Evolutionary conservation across 1,140 invertebrate genomes (phyloP).

Genomic region (Asbolus verrucosus): DNA sequence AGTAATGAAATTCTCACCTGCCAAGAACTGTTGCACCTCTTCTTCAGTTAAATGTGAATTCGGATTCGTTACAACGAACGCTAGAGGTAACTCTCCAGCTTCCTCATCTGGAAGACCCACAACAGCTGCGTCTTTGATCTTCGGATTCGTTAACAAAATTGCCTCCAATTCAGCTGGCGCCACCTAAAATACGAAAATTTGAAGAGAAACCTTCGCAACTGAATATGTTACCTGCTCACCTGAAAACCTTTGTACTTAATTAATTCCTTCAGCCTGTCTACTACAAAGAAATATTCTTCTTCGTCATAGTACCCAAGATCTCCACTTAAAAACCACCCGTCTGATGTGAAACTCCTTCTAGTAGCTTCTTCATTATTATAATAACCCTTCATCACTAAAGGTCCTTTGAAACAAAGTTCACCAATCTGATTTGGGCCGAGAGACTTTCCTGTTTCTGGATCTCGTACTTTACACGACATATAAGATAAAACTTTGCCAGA

Average conservation of each 20-base stretch:
- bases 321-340: slow-evolving; percentile 82
- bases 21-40: slow-evolving; percentile 66
- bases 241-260: slow-evolving; percentile 86
- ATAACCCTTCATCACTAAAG: slow-evolving; percentile 74
- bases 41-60: slow-evolving; percentile 63
- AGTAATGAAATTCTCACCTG: slow-evolving; percentile 56
- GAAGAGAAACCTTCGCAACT: too few species aligned
- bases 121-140: slow-evolving; percentile 78
- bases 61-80: slow-evolving; percentile 70
- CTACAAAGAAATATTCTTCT: slow-evolving; percentile 76
- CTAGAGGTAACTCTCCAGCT: slow-evolving; percentile 75
- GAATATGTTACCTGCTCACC: slow-evolving; percentile 57
- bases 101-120: slow-evolving; percentile 75
- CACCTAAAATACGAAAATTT: slow-evolving; percentile 58
- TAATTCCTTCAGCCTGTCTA: slow-evolving; percentile 82
- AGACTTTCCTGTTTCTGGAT: slow-evolving; percentile 70
- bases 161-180: slow-evolving; percentile 82
- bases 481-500: slow-evolving; percentile 64
- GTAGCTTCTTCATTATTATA: slow-evolving; percentile 72
- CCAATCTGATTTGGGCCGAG: slow-evolving; percentile 72
- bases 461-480: slow-evolving; percentile 70
- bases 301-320: slow-evolving; percentile 81
- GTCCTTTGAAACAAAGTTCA: slow-evolving; percentile 77
- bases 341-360: slow-evolving; percentile 70
- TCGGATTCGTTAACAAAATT: slow-evolving; percentile 74